Conservation (phyloP, 2,797 vertebrate genomes). For the Sparidentex hasta region DNA sequence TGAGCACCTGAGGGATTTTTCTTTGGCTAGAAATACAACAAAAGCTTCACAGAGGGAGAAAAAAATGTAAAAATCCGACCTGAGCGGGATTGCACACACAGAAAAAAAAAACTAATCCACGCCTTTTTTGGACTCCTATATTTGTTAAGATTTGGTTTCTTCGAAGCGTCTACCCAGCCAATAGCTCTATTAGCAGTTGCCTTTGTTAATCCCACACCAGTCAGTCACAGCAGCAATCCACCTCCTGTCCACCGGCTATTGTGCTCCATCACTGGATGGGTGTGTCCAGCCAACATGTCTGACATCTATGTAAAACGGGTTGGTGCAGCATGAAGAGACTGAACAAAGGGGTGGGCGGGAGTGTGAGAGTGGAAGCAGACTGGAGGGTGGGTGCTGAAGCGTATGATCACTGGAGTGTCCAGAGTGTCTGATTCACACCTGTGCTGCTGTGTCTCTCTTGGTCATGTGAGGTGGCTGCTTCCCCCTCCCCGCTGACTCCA, state of each 20-base stretch:
- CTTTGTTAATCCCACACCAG: slow-evolving; percentile 47
- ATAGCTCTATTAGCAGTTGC: slow-evolving; percentile 55
- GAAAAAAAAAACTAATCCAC: neutral
- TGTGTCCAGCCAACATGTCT: slow-evolving; percentile 79
- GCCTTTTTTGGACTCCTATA: neutral
- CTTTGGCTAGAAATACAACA: slow-evolving; percentile 35
- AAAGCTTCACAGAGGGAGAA: slow-evolving; percentile 1
- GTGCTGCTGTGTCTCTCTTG: slow-evolving; percentile 80
- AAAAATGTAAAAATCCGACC: neutral
- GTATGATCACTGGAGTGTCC: slow-evolving; percentile 34
- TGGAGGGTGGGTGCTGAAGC: slow-evolving; percentile 24
- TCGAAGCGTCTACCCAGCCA: neutral
- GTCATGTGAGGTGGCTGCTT: slow-evolving; percentile 77
- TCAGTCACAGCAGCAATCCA: slow-evolving; percentile 64
- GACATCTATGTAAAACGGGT: slow-evolving; percentile 83
- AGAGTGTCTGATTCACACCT: slow-evolving; percentile 80
- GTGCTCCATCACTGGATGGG: slow-evolving; percentile 73
- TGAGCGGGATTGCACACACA: neutral
- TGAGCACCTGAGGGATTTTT: neutral
- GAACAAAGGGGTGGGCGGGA: slow-evolving; percentile 44
- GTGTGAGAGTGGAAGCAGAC: slow-evolving; percentile 40
- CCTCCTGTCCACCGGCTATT: slow-evolving; percentile 72
- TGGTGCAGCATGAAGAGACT: slow-evolving; percentile 37
- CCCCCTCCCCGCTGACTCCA: slow-evolving; percentile 77
- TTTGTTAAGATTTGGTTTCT: neutral